phyloP scores from a whole-genome alignment of 1,140 invertebrate species.

The Sweltsa coloradensis region DNA sequence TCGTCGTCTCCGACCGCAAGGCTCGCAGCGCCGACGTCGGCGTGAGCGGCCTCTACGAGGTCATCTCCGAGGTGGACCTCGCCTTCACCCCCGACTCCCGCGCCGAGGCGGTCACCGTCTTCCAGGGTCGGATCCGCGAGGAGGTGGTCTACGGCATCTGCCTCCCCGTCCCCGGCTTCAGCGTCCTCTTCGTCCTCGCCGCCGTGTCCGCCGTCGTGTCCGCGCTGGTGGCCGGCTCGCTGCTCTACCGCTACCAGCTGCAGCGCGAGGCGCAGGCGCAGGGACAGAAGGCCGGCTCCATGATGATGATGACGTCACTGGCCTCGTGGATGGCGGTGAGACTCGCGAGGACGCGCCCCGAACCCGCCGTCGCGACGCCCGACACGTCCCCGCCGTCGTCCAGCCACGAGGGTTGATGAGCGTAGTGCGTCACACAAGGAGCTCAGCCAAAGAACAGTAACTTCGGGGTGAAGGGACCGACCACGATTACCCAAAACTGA shows the following conservation, averaged over 20 bases:
- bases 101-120: constrained; percentile 69
- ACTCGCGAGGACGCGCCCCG: constrained; percentile 41
- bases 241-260: constrained; percentile 59
- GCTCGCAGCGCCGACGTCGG: constrained; percentile 70
- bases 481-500: too few species aligned
- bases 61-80: constrained; percentile 77
- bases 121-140: constrained; percentile 72
- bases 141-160: constrained; percentile 83
- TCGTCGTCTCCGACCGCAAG: constrained; percentile 56
- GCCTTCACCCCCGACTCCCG: constrained; percentile 75
- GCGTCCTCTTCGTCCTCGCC: constrained; percentile 73
- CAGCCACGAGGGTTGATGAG: too few species aligned
- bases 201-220: constrained; percentile 73
- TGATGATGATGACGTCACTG: constrained; percentile 37
- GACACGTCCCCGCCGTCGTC: neutral
- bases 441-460: too few species aligned
- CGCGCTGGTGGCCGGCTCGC: constrained; percentile 59
- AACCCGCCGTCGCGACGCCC: constrained; percentile 15
- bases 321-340: constrained; percentile 60
- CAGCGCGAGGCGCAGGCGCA: constrained; percentile 49
- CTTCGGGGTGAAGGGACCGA: too few species aligned
- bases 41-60: constrained; percentile 75
- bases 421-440: too few species aligned
- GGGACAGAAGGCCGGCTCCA: constrained; percentile 6
- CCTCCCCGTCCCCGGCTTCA: constrained; percentile 76